phyloP scores from a whole-genome alignment of 2,888 invertebrate species.

The Hoplodrina blanda region DNA sequence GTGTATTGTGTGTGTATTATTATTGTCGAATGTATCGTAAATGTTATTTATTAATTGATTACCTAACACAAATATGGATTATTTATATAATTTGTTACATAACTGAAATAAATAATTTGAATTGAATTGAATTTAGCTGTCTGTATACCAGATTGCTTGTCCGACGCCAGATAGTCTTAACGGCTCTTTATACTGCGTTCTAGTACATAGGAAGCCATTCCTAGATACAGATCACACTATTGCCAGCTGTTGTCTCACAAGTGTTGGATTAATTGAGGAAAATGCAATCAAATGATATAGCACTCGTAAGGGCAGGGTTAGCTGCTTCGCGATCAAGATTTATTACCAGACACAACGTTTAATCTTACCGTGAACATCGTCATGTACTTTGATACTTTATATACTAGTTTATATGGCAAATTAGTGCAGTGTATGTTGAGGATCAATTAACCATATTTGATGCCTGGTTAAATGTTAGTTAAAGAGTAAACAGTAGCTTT shows the following conservation, averaged over 20 bases:
- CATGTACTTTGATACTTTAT: slow-evolving; percentile 1
- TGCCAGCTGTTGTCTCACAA: slow-evolving; percentile 35
- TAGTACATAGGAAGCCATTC: slow-evolving; percentile 38
- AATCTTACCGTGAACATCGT: slow-evolving; percentile 46
- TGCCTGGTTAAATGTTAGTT: background rate
- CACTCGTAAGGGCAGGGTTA: slow-evolving; percentile 52
- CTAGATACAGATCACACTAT: slow-evolving; percentile 32
- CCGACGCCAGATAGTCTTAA: too few species aligned
- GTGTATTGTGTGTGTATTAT: too few species aligned
- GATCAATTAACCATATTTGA: background rate
- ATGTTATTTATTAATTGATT: too few species aligned
- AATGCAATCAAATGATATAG: slow-evolving; percentile 54
- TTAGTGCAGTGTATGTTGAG: background rate
- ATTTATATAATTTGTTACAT: too few species aligned
- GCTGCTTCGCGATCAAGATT: slow-evolving; percentile 50
- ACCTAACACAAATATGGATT: too few species aligned
- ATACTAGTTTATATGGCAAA: background rate
- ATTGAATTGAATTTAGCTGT: too few species aligned
- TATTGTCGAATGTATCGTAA: too few species aligned
- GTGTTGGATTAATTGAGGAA: slow-evolving; percentile 57
- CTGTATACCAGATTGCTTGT: too few species aligned
- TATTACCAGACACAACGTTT: slow-evolving; percentile 39
- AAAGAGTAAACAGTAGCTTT: too few species aligned
- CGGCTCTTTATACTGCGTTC: background rate
- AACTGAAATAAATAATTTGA: too few species aligned